Percentiles rank a stretch among this genome's conserved stretches.
phyloP scores from a whole-genome alignment of 2,888 invertebrate species.

The Nemotelus nigrinus region DNA sequence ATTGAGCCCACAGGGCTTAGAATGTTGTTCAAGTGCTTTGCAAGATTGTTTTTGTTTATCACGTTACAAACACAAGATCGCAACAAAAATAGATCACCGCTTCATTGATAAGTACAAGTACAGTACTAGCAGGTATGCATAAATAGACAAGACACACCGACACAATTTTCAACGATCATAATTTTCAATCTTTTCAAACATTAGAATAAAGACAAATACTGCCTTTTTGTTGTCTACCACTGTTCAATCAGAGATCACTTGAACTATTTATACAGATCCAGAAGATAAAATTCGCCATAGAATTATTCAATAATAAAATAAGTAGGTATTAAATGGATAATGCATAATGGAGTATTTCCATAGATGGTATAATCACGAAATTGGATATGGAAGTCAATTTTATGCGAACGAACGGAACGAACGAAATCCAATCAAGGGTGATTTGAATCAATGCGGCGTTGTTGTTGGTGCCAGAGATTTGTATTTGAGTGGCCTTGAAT shows the following conservation, averaged over 20 bases:
- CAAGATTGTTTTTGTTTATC: too few species aligned
- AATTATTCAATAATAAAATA: constrained; percentile 39
- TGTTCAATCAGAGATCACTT: neutral
- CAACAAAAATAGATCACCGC: neutral
- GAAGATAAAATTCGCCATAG: constrained; percentile 23
- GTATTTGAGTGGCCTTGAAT: constrained; percentile 30
- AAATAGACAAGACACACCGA: neutral
- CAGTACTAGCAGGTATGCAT: neutral
- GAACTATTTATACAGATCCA: neutral
- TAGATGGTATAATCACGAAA: constrained; percentile 42
- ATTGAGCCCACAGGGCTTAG: too few species aligned
- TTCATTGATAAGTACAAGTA: neutral
- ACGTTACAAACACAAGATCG: neutral
- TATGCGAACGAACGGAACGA: constrained; percentile 15
- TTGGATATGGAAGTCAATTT: constrained; percentile 40
- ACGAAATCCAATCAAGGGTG: constrained; percentile 26
- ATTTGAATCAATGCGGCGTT: constrained; percentile 22
- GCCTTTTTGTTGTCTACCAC: neutral
- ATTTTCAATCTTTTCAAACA: constrained; percentile 15
- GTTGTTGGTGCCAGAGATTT: neutral
- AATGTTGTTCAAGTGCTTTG: too few species aligned
- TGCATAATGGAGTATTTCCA: constrained; percentile 36
- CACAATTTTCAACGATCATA: neutral
- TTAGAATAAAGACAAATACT: constrained; percentile 7
- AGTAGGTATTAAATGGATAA: constrained; percentile 41